These are phyloP conservation scores for Caranx ignobilis DNA, from an alignment of 2,113 vertebrate species.

Conservation along the genomic window DNA sequence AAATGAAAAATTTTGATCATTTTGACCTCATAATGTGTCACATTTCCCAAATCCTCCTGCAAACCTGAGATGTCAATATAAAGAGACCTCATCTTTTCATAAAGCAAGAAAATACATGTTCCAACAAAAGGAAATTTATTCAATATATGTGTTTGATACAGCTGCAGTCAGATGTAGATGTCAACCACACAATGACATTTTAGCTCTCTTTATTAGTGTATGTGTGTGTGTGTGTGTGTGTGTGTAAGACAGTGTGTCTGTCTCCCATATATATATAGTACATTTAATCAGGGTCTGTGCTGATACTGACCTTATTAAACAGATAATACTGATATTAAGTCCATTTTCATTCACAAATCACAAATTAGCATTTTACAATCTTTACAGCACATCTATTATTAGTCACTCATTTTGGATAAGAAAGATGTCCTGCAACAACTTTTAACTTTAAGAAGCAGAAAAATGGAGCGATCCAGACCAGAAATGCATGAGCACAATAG, in stretches of 20 bases:
- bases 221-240: too few relatives aligned
- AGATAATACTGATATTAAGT: neutral
- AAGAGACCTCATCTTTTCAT: neutral
- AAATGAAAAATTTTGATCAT: conserved; percentile 17
- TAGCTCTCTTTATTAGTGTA: too few relatives aligned
- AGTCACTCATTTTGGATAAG: neutral
- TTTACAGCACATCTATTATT: neutral
- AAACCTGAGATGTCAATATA: neutral
- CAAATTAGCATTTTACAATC: neutral
- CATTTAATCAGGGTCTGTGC: too few relatives aligned
- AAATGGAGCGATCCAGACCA: neutral
- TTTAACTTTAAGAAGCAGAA: neutral
- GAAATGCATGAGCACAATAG: neutral
- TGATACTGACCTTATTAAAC: neutral
- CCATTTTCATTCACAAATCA: neutral
- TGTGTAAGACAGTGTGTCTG: too few relatives aligned
- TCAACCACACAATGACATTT: neutral
- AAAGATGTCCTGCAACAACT: neutral
- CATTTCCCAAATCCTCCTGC: neutral
- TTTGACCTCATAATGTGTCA: neutral
- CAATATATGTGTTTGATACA: neutral
- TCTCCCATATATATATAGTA: too few relatives aligned
- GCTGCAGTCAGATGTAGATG: neutral
- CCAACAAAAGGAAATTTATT: too few relatives aligned
- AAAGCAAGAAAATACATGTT: neutral